phyloP scores from a whole-genome alignment of 2,797 vertebrate species.

The Centropyge bicolor region DNA sequence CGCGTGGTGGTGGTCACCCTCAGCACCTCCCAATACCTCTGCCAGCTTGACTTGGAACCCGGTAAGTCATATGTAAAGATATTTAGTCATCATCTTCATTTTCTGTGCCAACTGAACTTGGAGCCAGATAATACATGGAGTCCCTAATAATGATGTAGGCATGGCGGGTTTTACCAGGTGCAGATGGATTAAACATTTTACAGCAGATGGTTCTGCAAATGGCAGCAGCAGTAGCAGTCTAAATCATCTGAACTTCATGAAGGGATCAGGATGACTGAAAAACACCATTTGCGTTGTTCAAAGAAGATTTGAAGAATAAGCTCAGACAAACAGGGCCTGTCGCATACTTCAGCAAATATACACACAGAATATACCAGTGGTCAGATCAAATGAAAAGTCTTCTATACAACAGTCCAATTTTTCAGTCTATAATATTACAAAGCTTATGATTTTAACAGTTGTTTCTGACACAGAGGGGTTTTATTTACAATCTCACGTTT shows the following conservation, averaged over 20 bases:
- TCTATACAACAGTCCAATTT: neutral
- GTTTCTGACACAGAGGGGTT: neutral
- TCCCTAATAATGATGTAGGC: neutral
- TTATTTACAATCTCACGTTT: neutral
- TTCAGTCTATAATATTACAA: neutral
- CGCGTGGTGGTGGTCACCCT: slow-evolving; percentile 97
- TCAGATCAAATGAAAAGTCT: neutral
- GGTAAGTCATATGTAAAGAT: slow-evolving; percentile 82
- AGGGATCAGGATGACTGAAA: neutral
- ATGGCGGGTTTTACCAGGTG: neutral
- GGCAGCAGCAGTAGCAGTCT: too few species aligned
- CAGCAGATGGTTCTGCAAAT: slow-evolving; percentile 8
- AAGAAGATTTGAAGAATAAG: too few species aligned
- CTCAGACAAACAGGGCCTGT: neutral
- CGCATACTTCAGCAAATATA: neutral
- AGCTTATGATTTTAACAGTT: neutral
- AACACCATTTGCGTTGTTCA: neutral
- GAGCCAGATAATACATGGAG: neutral
- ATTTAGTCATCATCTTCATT: neutral
- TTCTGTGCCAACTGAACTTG: neutral
- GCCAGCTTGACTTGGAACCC: slow-evolving; percentile 97
- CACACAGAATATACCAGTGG: neutral
- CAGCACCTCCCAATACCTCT: slow-evolving; percentile 99
- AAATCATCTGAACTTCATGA: neutral
- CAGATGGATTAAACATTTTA: neutral